These are phyloP conservation scores for Brachionus angularis DNA, from an alignment of 1,140 invertebrate genomes.

Conservation along the genomic window DNA sequence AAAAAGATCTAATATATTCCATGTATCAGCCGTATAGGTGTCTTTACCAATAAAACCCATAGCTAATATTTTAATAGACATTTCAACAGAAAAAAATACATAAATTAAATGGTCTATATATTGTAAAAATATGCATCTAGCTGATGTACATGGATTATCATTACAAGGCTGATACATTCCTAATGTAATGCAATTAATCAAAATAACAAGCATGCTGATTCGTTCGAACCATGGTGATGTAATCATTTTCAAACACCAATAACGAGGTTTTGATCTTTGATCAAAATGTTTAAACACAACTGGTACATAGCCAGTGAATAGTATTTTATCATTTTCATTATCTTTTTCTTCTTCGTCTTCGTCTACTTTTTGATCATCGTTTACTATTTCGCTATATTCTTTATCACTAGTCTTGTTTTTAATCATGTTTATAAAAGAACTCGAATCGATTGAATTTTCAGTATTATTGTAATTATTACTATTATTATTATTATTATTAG, in stretches of 20 bases:
- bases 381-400: slow-evolving; percentile 32
- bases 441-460: slow-evolving; percentile 3
- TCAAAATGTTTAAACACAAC: slow-evolving; percentile 70
- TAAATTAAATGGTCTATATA: slow-evolving; percentile 98
- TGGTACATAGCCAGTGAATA: slow-evolving; percentile 81
- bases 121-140: slow-evolving; percentile 86
- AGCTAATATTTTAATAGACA: slow-evolving; percentile 93
- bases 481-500: too few species aligned
- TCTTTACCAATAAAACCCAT: slow-evolving; percentile 94
- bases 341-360: slow-evolving; percentile 49
- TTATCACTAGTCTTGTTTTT: slow-evolving; percentile 7
- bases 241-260: slow-evolving; percentile 86
- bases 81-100: slow-evolving; percentile 80
- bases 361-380: slow-evolving; percentile 44
- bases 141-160: slow-evolving; percentile 72
- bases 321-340: slow-evolving; percentile 60
- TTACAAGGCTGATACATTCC: slow-evolving; percentile 97
- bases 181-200: slow-evolving; percentile 95
- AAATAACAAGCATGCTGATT: slow-evolving; percentile 92
- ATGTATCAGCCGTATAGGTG: slow-evolving; percentile 92
- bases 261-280: slow-evolving; percentile 77
- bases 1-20: slow-evolving; percentile 95
- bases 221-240: slow-evolving; percentile 99
- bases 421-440: neutral
- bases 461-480: too few species aligned